These are phyloP conservation scores for Natator depressus DNA, from an alignment of 2,113 vertebrate species.

Conservation along the genomic window DNA sequence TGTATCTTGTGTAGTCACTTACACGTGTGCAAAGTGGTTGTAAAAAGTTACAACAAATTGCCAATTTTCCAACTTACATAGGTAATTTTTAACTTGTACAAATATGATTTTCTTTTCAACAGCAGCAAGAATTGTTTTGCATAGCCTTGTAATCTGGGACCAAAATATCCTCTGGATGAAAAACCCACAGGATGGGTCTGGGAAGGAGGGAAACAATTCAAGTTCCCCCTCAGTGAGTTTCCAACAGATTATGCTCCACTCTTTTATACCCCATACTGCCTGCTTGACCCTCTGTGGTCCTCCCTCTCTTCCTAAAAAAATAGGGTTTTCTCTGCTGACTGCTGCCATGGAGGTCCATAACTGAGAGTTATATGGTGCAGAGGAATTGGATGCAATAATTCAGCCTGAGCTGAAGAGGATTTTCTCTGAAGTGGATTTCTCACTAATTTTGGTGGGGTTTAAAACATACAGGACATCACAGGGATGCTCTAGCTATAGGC, in stretches of 20 bases:
- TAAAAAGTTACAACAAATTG: not conserved
- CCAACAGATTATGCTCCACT: not conserved
- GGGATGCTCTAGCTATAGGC: too few relatives aligned
- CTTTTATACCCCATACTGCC: not conserved
- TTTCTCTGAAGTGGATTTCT: not conserved
- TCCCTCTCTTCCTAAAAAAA: not conserved
- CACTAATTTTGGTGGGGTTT: too few relatives aligned
- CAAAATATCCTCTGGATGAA: not conserved
- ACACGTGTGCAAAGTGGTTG: not conserved
- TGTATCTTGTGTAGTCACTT: not conserved
- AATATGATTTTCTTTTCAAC: not conserved
- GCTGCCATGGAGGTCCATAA: not conserved
- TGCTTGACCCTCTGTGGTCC: not conserved
- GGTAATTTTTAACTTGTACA: not conserved
- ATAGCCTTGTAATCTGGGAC: not conserved
- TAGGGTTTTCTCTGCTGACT: not conserved
- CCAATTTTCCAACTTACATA: not conserved
- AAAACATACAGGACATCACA: too few relatives aligned
- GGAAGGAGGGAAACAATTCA: not conserved
- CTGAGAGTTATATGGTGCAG: not conserved
- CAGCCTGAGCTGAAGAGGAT: not conserved
- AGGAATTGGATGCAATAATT: not conserved
- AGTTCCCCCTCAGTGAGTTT: not conserved
- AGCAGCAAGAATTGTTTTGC: not conserved
- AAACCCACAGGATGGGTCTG: not conserved